Base-by-base conservation (phyloP, 64 coral and sea anemone species). In the Pachyseris speciosa region DNA sequence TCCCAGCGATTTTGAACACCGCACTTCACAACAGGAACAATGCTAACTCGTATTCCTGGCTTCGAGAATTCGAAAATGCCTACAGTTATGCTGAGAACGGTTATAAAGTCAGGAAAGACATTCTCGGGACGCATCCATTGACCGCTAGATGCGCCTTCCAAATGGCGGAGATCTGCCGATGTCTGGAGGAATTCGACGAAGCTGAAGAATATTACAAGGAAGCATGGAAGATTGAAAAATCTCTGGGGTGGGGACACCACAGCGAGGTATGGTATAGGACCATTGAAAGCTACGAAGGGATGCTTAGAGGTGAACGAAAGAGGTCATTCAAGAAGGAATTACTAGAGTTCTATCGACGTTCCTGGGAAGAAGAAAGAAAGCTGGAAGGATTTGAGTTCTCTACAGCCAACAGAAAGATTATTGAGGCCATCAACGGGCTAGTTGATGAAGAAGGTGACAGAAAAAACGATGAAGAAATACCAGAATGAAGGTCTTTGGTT, bases 191-290 rank as follows among this genome's bases (percentile, higher is more conserved):
- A 0, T 49, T 19, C 55, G 61, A 70, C 1, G 45, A 81, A 69
- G 88, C 75, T 10, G 60, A 80, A 44, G 66, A 90, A 33, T 81
- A 58, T 36, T 90, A 67, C 47, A 31, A 80, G 26, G 50, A 90
- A 52, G 88, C 88, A 1, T 90, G 77, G 44, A 49, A 49, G 20
- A 81, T 90, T 76, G 88, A 90, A 25, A 64, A 80, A 38, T 51
- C 73, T 36, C 37, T 90, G 32, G 59, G 74, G 7, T 28, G n/a
- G 29, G 88, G 88, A 0, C 60, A 81, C 55, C 77, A 81, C 77
- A 81, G 77, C 8, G 51, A 61, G 0, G 77, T 61, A 10, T 3
- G 55, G 43, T n/a, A 30, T 0, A 52, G 44, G n/a, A 50, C 52
- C 28, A 33, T 77, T 51, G 0, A 16, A 15, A 32, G 3, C 0